Evolutionary conservation across 2,888 invertebrate species (phyloP).

Genomic region (Dascillus cervinus): DNA sequence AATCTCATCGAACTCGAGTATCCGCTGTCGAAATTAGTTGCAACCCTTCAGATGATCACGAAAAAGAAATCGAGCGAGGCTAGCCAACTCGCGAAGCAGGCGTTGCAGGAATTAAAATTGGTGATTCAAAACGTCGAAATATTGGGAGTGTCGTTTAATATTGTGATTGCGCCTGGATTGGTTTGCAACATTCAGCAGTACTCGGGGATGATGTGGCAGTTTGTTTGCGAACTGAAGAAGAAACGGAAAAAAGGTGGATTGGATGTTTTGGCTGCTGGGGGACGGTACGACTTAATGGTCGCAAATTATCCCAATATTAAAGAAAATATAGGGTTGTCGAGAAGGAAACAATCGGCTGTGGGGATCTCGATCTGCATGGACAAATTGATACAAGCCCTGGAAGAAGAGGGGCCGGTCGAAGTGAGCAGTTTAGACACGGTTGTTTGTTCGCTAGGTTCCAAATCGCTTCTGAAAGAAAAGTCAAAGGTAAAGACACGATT

Average conservation of each 20-base stretch:
- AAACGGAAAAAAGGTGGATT: constrained; percentile 48
- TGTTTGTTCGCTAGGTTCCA: constrained; percentile 56
- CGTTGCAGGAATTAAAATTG: constrained; percentile 65
- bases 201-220: constrained; percentile 62
- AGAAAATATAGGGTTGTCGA: constrained; percentile 27
- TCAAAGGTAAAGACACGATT: constrained; percentile 33
- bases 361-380: constrained; percentile 84
- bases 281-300: constrained; percentile 81
- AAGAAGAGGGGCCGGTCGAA: constrained; percentile 45
- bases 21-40: constrained; percentile 51
- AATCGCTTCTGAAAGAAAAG: constrained; percentile 51
- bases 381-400: constrained; percentile 58
- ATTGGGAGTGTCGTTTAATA: constrained; percentile 66
- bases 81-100: constrained; percentile 58
- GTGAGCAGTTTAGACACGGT: constrained; percentile 50
- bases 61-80: constrained; percentile 60
- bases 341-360: constrained; percentile 52
- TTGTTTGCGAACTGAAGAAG: constrained; percentile 52
- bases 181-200: constrained; percentile 55
- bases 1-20: constrained; percentile 62
- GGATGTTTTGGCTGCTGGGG: constrained; percentile 79
- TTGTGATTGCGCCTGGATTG: constrained; percentile 52
- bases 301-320: constrained; percentile 55
- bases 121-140: constrained; percentile 63
- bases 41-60: constrained; percentile 56